Evolutionary conservation across 2,113 vertebrate genomes (phyloP), one percentile per base, ranked within the genome.

Genomic region (Fregetta grallaria): DNA sequence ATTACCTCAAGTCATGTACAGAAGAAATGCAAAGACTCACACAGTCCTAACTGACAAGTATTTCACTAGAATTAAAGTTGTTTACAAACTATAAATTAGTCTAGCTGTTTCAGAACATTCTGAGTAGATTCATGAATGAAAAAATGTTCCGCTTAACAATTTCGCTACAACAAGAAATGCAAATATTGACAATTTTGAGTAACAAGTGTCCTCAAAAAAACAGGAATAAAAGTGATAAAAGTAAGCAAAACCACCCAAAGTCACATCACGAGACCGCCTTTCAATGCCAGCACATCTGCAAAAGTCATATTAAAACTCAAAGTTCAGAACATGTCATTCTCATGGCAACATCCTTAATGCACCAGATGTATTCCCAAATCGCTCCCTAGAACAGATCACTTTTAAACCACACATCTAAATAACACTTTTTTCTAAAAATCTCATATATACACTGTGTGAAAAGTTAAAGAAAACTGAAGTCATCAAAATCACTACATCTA

Each of bases 241-340:
- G 79, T 92, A 96, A 95, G 84, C 83, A 96, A 95, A 96, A 89
- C 92, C 96, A 95, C 92, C 87, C 96, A 96, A 91, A 92, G 61
- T 52, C 61, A 62, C 86, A 93, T 78, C 93, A 97, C 79, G 90
- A 87, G 90, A 94, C 90, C 0, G 30, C 38, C 73, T 95, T 93
- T 70, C 59, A 44, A 34, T 88, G 96, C 96, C 96, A 97, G 81
- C 61, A 94, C 97, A 97, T 98, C 97, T 98, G 97, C 87, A 80
- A 58, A 96, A 95, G n/a, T 75, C 72, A 9, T 38, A 83, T 34
- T 86, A 66, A 91, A 96, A 94, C 93, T 65, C 88, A 66, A 79
- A 97, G 96, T 90, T 97, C 95, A 88, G 97, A 95, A 96, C 94
- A 96, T 88, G 93, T 97, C 90, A 75, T 92, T 97, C 96, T 94